Evolutionary conservation across 2,888 invertebrate species (phyloP), one percentile per base, ranked within the genome.

Genomic region (Apocheima hispidaria): DNA sequence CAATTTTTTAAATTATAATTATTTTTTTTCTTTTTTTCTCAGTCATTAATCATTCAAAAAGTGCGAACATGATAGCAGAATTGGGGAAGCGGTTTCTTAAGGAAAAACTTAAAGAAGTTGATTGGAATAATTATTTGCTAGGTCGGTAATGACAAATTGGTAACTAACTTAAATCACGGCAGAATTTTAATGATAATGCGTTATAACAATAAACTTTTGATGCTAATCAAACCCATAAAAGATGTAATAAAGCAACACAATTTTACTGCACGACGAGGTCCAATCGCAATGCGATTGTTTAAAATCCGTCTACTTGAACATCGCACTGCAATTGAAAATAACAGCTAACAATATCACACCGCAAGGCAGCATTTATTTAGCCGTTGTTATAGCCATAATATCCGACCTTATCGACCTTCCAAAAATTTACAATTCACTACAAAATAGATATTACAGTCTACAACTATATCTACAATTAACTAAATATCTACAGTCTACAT

Each of bases 401-500:
- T 6, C 1, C n/a, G n/a, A 18, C 16, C 30, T 7, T n/a, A 12
- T 20, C 20, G 5, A 26, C n/a, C n/a, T n/a, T n/a, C n/a, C 44
- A n/a, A 2, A 23, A 46, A 50, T 58, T 52, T 50, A 62, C 40
- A 61, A 21, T 40, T 57, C 23, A 23, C 28, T 44, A 63, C 53
- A 50, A 52, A 26, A 21, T 55, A 40, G 10, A 14, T 35, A 20
- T 5, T 20, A 36, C 4, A 0, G 5, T 26, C 23, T 36, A 21
- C 21, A 49, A 20, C 33, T 35, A 49, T 6, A 50, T 50, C 49
- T 54, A 60, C 50, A 55, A 46, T 35, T 43, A 49, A 23, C 55
- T 68, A 70, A 21, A 54, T 23, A 35, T n/a, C 23, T 35, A 35
- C 41, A 48, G 38, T 43, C 51, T 50, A 53, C n/a, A 35, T 10